Evolutionary conservation across 2,888 invertebrate genomes (phyloP), one percentile per base, ranked within the genome.

Genomic region (Strigamia transsilvanica): DNA sequence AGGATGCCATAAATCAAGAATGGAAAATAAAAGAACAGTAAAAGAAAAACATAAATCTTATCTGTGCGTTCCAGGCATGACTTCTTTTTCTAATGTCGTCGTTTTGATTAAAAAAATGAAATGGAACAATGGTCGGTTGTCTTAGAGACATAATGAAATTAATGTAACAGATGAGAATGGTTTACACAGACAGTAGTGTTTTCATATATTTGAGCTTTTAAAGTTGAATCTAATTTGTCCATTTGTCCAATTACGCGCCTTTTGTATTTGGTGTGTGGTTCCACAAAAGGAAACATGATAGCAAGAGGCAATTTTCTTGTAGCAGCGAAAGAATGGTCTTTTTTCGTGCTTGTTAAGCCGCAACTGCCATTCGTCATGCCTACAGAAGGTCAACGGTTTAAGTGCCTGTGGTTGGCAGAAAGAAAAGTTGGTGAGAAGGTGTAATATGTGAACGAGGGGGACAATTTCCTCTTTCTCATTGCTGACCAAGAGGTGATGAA

Each of bases 271-370:
- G 9, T 15, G 32, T n/a, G 13, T 73, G 73, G 2, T 32, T 32
- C 15, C 32, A 32, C 73, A 32, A 23, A 73, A 73, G 73, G 73
- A 27, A 73, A 23, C 23, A 73, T 73, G 73, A 73, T 73, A 32
- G 73, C 73, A 73, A 73, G 73, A 73, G 32, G 73, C 73, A 73
- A 73, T 73, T 73, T 73, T 73, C 73, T 73, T 73, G 73, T 73
- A 15, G 73, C 73, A 73, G 10, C 73, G 27, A 32, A 73, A 73
- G 73, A 23, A 56, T 73, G 32, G 73, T 73, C 73, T 73, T 73
- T 73, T 73, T 73, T 73, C 73, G 23, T n/a, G 73, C 73, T 73
- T 73, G 73, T 73, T 73, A 73, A 73, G 73, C 73, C 73, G 32
- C 73, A 73, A 73, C 73, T 73, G 27, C 32, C 73, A 73, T 73